phyloP scores from a whole-genome alignment of 1,140 invertebrate species.

The Solenopsis fugax region DNA sequence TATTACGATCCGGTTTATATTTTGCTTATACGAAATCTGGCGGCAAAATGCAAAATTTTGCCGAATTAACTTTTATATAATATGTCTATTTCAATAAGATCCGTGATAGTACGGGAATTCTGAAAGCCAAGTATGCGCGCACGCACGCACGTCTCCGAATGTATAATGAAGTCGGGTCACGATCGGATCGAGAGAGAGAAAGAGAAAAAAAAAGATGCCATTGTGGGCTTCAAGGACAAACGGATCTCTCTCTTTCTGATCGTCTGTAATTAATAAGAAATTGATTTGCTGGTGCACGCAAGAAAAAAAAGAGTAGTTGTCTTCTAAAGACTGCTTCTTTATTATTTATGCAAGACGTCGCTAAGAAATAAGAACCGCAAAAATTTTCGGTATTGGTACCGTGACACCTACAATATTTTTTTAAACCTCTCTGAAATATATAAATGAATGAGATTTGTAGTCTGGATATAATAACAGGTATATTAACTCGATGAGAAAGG shows the following conservation, averaged over 20 bases:
- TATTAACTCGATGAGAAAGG: not conserved
- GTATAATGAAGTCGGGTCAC: constrained; percentile 58
- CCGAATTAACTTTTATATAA: constrained; percentile 34
- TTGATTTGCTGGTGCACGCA: constrained; percentile 17
- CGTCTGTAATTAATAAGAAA: constrained; percentile 34
- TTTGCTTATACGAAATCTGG: not conserved
- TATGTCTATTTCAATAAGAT: constrained; percentile 13
- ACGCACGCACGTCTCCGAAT: constrained; percentile 37
- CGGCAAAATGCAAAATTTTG: constrained; percentile 26
- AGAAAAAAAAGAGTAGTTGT: not conserved
- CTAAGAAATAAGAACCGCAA: not conserved
- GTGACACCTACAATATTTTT: not conserved
- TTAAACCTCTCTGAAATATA: not conserved
- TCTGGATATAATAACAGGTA: not conserved
- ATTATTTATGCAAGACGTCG: not conserved
- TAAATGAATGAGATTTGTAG: not conserved
- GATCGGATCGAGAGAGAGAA: constrained; percentile 12
- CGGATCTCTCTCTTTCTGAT: constrained; percentile 24
- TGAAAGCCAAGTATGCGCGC: constrained; percentile 50
- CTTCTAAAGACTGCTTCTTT: not conserved
- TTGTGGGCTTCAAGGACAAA: constrained; percentile 47
- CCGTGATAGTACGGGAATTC: constrained; percentile 22
- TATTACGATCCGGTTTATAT: not conserved
- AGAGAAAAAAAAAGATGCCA: constrained; percentile 24
- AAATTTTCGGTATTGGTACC: not conserved